These are phyloP conservation scores for Cephus pygmeus DNA, from an alignment of 2,888 invertebrate species.

Conservation along the genomic window DNA sequence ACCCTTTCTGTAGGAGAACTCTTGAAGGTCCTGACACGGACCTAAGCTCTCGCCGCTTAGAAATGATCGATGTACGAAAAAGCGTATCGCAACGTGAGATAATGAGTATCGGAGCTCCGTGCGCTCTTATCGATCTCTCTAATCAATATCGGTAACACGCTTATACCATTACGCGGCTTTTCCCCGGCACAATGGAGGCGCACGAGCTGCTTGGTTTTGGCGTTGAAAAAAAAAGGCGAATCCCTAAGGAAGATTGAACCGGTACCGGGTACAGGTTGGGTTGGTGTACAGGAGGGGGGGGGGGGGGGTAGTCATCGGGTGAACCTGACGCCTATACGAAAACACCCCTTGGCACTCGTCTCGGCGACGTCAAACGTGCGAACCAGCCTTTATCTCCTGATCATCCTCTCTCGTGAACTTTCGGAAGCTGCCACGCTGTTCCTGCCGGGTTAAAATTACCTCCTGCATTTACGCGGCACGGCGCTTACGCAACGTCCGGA, in stretches of 20 bases:
- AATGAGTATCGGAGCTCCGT: conserved; percentile 26
- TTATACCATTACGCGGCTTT: conserved; percentile 18
- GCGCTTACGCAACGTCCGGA: not conserved
- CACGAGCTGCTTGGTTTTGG: not conserved
- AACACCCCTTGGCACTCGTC: not conserved
- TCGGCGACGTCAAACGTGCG: not conserved
- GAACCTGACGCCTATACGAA: not conserved
- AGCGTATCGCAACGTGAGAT: conserved; percentile 28
- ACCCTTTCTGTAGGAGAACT: not conserved
- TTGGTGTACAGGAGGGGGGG: not conserved
- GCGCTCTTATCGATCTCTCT: conserved; percentile 27
- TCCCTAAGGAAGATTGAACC: not conserved
- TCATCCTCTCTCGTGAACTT: not conserved
- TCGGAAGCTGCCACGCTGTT: not conserved
- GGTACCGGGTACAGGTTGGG: not conserved
- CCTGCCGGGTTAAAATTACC: not conserved
- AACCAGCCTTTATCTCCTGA: not conserved
- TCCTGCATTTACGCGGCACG: not conserved
- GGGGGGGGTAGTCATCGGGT: not conserved
- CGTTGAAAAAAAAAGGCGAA: not conserved
- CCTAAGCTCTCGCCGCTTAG: conserved; percentile 10
- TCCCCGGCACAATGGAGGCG: not conserved
- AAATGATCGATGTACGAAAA: conserved; percentile 35
- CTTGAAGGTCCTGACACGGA: not conserved
- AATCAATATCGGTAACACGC: conserved; percentile 28